Conservation (phyloP, 64 coral and sea anemone genomes). For the Montipora cactus region DNA sequence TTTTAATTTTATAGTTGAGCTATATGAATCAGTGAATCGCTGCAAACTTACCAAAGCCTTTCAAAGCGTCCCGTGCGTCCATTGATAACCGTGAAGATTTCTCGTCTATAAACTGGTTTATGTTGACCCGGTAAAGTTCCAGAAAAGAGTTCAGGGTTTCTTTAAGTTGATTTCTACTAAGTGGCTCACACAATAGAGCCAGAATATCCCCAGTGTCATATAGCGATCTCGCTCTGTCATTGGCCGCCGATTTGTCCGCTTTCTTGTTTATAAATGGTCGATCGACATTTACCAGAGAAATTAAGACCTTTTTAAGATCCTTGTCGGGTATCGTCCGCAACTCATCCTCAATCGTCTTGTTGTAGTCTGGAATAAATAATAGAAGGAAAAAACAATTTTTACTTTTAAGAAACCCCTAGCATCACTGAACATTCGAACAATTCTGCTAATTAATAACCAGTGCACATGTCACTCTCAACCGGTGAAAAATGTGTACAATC, state of each 20-base stretch:
- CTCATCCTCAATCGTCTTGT: conserved; percentile 45
- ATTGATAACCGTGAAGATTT: conserved; percentile 11
- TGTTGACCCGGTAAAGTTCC: not conserved
- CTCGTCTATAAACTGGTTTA: conserved; percentile 62
- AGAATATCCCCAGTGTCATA: conserved; percentile 36
- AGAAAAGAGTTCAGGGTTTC: conserved; percentile 63
- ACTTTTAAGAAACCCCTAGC: not conserved
- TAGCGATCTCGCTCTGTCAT: conserved; percentile 43
- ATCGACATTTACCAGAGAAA: conserved; percentile 16
- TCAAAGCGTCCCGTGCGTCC: conserved; percentile 18
- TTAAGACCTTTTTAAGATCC: conserved; percentile 49
- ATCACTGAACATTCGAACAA: no score
- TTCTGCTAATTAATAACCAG: no score
- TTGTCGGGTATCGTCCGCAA: conserved; percentile 17
- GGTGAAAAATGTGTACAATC: no score
- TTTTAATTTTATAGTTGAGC: no score
- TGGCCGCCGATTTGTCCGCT: conserved; percentile 56
- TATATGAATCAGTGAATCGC: no score
- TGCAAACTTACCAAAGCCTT: conserved; percentile 58
- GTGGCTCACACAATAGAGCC: conserved; percentile 45
- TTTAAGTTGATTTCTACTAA: conserved; percentile 65
- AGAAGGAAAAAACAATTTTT: not conserved
- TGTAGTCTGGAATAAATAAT: conserved; percentile 30
- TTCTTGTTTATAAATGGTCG: conserved; percentile 15
- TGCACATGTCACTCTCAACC: no score